Base-by-base conservation (phyloP, 1,140 invertebrate species). In the Pollicipes pollicipes region DNA sequence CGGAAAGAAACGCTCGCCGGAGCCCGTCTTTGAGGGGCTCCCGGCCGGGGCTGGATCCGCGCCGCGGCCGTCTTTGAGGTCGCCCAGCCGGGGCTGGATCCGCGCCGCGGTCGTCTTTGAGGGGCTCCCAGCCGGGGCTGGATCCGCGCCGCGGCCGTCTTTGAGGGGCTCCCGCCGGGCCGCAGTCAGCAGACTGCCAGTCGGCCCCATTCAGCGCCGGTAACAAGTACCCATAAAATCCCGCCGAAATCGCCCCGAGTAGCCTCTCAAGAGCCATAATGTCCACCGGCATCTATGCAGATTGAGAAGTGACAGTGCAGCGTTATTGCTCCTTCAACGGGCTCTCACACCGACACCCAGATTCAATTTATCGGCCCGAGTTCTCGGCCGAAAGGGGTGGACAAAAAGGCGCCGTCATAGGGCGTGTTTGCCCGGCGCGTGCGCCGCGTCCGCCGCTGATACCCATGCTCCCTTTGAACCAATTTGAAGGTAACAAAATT, bases 401-500 rank as follows among this genome's bases (percentile, higher is more conserved):
- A 58, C 45, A 58, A 58, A 58, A 58, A 58, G 45, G 17, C 6
- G 6, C 2, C 45, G 45, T 10, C 45, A 21, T 10, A 10, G 6
- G 10, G 45, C 45, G 45, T 58, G 45, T 58, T 58, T 58, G 45
- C 45, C 13, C 45, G 13, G 45, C 6, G 10, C 13, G 45, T 21
- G 45, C 45, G 45, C 45, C 4, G 16, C 32, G 32, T 16, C 4
- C 32, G 32, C 32, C 2, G 17, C 45, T 58, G 13, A 3, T 10
- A 58, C 24, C 45, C 45, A 58, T 58, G 45, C 17, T 58, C 45
- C 45, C 45, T 58, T 58, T 58, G 45, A 58, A 58, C 45, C 45
- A 58, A 58, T 58, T 58, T 58, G 45, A 58, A 58, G 45, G 45
- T 58, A 58, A 58, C 45, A 58, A 58, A 58, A 58, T 58, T 58